Evolutionary conservation across 2,797 vertebrate genomes (phyloP).

Genomic region (Discoglossus pictus): DNA sequence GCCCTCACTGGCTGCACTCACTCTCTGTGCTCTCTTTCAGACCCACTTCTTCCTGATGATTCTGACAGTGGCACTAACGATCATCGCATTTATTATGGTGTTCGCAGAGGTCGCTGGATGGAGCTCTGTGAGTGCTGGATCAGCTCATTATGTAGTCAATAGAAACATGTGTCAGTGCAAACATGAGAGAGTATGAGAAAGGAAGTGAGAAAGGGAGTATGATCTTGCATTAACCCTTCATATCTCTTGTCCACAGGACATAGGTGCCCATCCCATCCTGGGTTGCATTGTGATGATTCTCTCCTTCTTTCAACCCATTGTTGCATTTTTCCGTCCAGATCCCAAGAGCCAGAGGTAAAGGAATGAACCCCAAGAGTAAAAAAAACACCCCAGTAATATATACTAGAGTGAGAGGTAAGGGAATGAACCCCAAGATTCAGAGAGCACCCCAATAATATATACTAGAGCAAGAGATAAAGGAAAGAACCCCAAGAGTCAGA

Average conservation of each 20-base stretch:
- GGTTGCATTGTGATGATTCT: conserved; percentile 65
- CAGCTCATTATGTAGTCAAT: background rate
- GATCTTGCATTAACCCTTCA: too few relatives aligned
- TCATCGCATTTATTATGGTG: conserved; percentile 71
- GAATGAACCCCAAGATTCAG: too few relatives aligned
- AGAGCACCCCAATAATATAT: too few relatives aligned
- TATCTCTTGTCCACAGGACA: conserved; percentile 1
- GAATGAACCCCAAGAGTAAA: background rate
- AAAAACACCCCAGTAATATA: too few relatives aligned
- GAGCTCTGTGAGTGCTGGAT: conserved; percentile 66
- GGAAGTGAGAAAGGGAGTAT: too few relatives aligned
- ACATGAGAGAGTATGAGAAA: too few relatives aligned
- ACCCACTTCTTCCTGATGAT: conserved; percentile 70
- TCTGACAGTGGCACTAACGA: conserved; percentile 64
- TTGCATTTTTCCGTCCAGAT: conserved; percentile 63
- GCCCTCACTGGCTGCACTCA: background rate
- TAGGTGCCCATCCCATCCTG: conserved; percentile 62
- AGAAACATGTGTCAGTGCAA: too few relatives aligned
- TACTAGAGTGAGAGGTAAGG: too few relatives aligned
- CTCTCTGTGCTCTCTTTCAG: conserved; percentile 55
- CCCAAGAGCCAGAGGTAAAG: conserved; percentile 67
- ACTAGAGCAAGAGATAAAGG: too few relatives aligned
- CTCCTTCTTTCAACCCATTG: conserved; percentile 62
- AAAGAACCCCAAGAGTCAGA: too few relatives aligned
- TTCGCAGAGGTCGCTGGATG: conserved; percentile 64